Conservation (phyloP, 2,888 invertebrate genomes). For the Cryptophagus acutangulus region DNA sequence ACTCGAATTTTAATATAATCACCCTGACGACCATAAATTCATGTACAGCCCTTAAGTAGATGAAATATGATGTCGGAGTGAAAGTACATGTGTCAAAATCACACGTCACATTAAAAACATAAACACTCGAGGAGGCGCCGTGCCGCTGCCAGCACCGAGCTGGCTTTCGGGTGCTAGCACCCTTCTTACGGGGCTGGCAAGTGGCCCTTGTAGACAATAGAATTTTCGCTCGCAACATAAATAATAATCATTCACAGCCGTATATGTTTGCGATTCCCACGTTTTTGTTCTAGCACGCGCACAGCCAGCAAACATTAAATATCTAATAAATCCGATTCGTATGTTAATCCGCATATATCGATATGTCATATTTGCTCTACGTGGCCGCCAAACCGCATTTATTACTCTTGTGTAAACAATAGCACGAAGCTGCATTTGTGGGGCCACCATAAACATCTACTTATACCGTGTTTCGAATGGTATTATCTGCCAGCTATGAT, state of each 20-base stretch:
- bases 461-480: conserved; percentile 37
- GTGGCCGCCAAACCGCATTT: conserved; percentile 48
- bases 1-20: too few species aligned
- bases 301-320: conserved; percentile 47
- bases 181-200: conserved; percentile 11
- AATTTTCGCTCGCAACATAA: conserved; percentile 40
- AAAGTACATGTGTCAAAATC: conserved; percentile 42
- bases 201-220: conserved; percentile 39
- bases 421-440: conserved; percentile 27
- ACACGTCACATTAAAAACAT: conserved; percentile 45
- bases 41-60: too few species aligned
- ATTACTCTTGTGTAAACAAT: conserved; percentile 46
- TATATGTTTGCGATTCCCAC: conserved; percentile 47
- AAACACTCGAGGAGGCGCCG: conserved; percentile 40
- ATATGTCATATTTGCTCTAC: conserved; percentile 42
- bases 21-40: too few species aligned
- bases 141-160: too few species aligned
- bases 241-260: conserved; percentile 44
- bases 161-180: conserved; percentile 21
- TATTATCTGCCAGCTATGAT: conserved; percentile 40
- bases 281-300: conserved; percentile 39
- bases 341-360: conserved; percentile 45
- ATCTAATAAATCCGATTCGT: conserved; percentile 49
- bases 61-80: conserved; percentile 14
- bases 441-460: conserved; percentile 40